Conservation (phyloP, 2,888 invertebrate species). For the Chrysolina americana region DNA sequence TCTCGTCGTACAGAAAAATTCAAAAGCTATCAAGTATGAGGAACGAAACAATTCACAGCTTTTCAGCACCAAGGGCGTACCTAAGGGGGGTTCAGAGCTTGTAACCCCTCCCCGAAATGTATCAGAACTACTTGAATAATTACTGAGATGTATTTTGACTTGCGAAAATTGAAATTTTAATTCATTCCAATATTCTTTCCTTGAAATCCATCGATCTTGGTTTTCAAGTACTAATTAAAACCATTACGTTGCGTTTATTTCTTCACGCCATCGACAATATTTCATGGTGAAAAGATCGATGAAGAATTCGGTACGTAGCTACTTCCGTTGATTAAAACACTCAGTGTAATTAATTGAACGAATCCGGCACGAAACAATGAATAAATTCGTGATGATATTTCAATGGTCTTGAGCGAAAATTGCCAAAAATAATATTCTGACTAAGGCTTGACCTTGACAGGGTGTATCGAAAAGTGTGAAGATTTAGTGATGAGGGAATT, state of each 20-base stretch:
- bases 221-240: no score
- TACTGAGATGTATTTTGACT: no score
- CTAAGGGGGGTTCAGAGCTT: no score
- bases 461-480: neutral
- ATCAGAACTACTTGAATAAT: no score
- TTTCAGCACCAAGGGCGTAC: no score
- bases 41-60: no score
- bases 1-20: no score
- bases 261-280: neutral
- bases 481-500: neutral
- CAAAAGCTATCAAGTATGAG: no score
- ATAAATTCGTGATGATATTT: neutral
- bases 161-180: no score
- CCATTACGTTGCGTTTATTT: neutral
- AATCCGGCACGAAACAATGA: neutral
- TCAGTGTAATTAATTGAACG: neutral
- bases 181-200: no score
- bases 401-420: neutral
- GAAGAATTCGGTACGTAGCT: neutral
- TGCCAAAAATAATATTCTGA: neutral
- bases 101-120: no score
- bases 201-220: no score
- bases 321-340: neutral
- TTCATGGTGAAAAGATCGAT: neutral
- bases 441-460: neutral